Percentiles rank a stretch among this genome's conserved stretches.
Evolutionary conservation across 2,888 invertebrate species (phyloP).

Genomic region (Ornithoptera priamus): DNA sequence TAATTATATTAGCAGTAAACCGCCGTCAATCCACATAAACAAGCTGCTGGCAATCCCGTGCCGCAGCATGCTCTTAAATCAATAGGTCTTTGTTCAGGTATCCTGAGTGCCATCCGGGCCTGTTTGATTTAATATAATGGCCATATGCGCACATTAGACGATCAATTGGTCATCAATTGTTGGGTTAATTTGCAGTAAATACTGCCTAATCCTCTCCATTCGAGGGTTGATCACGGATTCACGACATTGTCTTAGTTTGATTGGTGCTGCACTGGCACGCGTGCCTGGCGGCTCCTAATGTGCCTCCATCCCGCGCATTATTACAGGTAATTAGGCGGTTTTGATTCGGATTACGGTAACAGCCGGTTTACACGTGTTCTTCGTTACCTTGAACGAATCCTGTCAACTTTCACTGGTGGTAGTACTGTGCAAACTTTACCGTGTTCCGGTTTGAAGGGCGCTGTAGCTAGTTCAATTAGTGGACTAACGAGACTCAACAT

Average conservation of each 20-base stretch:
- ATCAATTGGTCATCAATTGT: slow-evolving; percentile 76
- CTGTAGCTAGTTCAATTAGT: too few relatives aligned
- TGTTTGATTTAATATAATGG: slow-evolving; percentile 77
- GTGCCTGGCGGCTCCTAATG: slow-evolving; percentile 8
- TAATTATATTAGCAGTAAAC: slow-evolving; percentile 31
- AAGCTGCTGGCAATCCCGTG: slow-evolving; percentile 41
- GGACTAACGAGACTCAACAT: too few relatives aligned
- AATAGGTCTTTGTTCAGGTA: slow-evolving; percentile 72
- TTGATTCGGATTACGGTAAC: background rate
- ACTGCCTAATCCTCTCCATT: slow-evolving; percentile 56
- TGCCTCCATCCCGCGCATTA: background rate
- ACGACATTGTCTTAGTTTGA: slow-evolving; percentile 28
- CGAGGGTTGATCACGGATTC: slow-evolving; percentile 46
- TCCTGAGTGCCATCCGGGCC: slow-evolving; percentile 47
- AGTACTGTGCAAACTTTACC: too few relatives aligned
- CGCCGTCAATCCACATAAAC: slow-evolving; percentile 54
- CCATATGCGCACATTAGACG: slow-evolving; percentile 67
- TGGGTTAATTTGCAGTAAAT: slow-evolving; percentile 73
- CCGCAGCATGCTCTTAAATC: slow-evolving; percentile 61
- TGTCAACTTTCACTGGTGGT: too few relatives aligned
- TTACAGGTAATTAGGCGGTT: slow-evolving; percentile 8
- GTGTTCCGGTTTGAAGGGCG: too few relatives aligned
- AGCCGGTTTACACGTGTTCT: too few relatives aligned
- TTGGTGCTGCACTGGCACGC: slow-evolving; percentile 13
- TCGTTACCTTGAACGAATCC: too few relatives aligned